These are phyloP conservation scores for Euplagia quadripunctaria DNA, from an alignment of 2,888 invertebrate genomes.

Conservation along the genomic window DNA sequence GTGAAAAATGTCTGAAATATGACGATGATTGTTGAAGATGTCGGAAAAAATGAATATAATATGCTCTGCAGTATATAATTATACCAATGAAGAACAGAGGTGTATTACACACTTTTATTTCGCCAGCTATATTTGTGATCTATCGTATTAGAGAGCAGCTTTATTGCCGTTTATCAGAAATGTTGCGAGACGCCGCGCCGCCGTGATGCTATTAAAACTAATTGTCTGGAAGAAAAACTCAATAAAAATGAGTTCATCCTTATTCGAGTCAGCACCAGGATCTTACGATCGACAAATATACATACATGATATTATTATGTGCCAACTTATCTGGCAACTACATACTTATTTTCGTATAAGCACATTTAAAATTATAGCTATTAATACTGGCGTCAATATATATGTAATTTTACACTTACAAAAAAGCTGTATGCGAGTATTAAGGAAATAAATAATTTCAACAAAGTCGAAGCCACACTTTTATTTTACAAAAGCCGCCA, in stretches of 20 bases:
- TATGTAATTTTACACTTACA: conserved; percentile 39
- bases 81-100: too few species aligned
- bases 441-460: conserved; percentile 54
- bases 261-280: neutral
- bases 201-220: too few species aligned
- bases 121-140: too few species aligned
- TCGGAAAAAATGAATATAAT: too few species aligned
- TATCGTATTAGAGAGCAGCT: too few species aligned
- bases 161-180: too few species aligned
- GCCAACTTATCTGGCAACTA: neutral
- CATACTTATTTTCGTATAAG: neutral
- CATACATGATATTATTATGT: neutral
- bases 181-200: too few species aligned
- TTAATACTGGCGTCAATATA: conserved; percentile 36
- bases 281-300: neutral
- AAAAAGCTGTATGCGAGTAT: conserved; percentile 36
- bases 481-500: conserved; percentile 52
- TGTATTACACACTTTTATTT: too few species aligned
- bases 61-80: too few species aligned
- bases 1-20: too few species aligned
- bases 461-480: conserved; percentile 47
- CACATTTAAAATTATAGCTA: conserved; percentile 16
- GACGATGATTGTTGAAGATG: too few species aligned
- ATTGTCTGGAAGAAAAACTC: too few species aligned
- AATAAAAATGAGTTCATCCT: neutral